Percentiles rank a stretch among this genome's conserved stretches.
phyloP scores from a whole-genome alignment of 2,797 vertebrate species.

The Anguilla anguilla region DNA sequence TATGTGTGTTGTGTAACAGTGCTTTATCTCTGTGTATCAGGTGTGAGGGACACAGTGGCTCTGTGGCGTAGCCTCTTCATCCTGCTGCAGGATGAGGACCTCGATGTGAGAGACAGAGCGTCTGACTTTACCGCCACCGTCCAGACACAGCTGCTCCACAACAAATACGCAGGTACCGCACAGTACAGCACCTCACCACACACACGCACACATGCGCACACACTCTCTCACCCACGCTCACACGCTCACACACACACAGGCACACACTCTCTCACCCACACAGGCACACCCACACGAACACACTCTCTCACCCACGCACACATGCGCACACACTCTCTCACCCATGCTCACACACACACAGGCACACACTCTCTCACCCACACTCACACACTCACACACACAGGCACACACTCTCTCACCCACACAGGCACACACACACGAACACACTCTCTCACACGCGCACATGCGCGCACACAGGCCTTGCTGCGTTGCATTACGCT shows the following conservation, averaged over 20 bases:
- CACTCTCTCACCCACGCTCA: conserved; percentile 23
- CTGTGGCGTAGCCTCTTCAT: conserved; percentile 85
- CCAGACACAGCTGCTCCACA: conserved; percentile 54
- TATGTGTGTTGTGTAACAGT: neutral
- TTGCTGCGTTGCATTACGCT: neutral
- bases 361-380: conserved; percentile 22
- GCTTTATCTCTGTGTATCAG: conserved; percentile 57
- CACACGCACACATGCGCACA: neutral
- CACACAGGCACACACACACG: no score
- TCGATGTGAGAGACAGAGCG: conserved; percentile 79
- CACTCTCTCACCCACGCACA: neutral
- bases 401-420: no score
- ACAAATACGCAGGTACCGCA: conserved; percentile 56
- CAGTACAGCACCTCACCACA: neutral
- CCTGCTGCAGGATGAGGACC: conserved; percentile 91
- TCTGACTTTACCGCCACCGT: conserved; percentile 77
- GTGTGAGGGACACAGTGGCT: conserved; percentile 76
- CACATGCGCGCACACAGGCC: conserved; percentile 9
- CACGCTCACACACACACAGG: no score
- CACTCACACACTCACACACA: no score
- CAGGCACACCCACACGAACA: no score
- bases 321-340: neutral
- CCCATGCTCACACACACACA: neutral
- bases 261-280: no score
- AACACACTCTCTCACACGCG: conserved; percentile 20